Percentiles rank a stretch among this genome's conserved stretches.
Evolutionary conservation across 2,113 vertebrate genomes (phyloP).

Genomic region (Trematocara macrostoma): DNA sequence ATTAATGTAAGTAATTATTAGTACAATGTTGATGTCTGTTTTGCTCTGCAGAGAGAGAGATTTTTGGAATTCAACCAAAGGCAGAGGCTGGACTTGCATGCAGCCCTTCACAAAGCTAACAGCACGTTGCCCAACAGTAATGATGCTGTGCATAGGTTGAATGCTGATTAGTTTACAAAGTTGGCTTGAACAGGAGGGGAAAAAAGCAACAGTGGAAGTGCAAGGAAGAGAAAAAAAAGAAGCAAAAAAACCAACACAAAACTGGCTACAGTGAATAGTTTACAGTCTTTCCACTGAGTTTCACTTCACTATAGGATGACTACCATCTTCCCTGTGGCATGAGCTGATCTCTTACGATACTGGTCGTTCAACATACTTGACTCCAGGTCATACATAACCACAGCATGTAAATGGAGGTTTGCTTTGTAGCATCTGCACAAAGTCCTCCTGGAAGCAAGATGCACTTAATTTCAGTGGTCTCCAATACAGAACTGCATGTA

Average conservation of each 20-base stretch:
- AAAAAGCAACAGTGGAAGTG: background rate
- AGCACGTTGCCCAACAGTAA: background rate
- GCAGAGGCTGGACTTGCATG: background rate
- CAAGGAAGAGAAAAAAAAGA: background rate
- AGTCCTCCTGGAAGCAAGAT: background rate
- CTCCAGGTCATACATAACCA: background rate
- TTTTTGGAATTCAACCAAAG: background rate
- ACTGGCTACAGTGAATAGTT: background rate
- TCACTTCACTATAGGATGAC: background rate
- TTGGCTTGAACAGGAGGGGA: background rate
- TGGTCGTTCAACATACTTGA: background rate
- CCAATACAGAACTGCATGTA: background rate
- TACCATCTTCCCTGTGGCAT: background rate
- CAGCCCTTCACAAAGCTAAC: background rate
- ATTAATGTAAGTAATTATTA: background rate
- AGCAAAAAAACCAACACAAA: background rate
- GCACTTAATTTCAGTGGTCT: background rate
- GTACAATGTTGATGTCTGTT: background rate
- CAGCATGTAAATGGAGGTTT: background rate
- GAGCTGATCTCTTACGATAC: background rate
- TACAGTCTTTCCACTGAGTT: background rate
- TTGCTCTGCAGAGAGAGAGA: background rate
- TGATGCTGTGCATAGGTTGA: background rate
- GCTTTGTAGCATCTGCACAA: background rate
- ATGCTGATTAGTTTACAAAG: background rate